A percentile compares a stretch with the other conserved stretches of the same genome.
Conservation (phyloP, 2,888 invertebrate genomes). For the Palloptera scutellata region DNA sequence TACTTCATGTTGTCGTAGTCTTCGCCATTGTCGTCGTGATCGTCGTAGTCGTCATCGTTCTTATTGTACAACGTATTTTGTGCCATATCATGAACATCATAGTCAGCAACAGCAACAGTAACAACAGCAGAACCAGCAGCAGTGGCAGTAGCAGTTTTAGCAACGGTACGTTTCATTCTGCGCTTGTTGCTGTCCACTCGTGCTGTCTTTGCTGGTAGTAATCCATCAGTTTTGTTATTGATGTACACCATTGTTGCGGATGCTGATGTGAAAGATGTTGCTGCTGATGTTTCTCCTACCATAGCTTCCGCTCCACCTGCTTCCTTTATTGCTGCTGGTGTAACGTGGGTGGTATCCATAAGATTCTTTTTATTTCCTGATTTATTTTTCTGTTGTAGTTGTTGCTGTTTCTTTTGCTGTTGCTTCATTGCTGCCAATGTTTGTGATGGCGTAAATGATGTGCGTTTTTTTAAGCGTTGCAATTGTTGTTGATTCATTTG, state of each 20-base stretch:
- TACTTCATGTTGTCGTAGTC: slow-evolving; percentile 33
- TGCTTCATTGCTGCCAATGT: slow-evolving; percentile 57
- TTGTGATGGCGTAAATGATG: slow-evolving; percentile 62
- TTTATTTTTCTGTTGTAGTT: slow-evolving; percentile 38
- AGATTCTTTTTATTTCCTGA: background rate
- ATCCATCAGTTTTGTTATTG: slow-evolving; percentile 61
- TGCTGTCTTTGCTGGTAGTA: slow-evolving; percentile 36
- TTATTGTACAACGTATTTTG: slow-evolving; percentile 23
- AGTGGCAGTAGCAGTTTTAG: background rate
- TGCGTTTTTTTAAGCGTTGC: slow-evolving; percentile 58
- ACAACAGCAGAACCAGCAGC: background rate
- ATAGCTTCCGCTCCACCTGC: slow-evolving; percentile 33
- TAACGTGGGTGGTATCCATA: slow-evolving; percentile 36
- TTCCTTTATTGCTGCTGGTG: slow-evolving; percentile 43
- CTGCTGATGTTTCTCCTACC: slow-evolving; percentile 26
- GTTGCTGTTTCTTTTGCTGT: slow-evolving; percentile 42
- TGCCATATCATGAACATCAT: background rate
- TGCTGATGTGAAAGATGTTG: slow-evolving; percentile 31
- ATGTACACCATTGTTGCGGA: slow-evolving; percentile 46
- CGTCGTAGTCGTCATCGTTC: slow-evolving; percentile 27
- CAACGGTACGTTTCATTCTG: slow-evolving; percentile 48
- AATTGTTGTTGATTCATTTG: slow-evolving; percentile 52
- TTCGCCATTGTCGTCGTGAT: slow-evolving; percentile 25
- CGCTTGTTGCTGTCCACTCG: slow-evolving; percentile 43
- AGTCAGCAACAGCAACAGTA: background rate